These are phyloP conservation scores for Melanchra persicariae DNA, from an alignment of 2,888 invertebrate genomes.

Conservation along the genomic window DNA sequence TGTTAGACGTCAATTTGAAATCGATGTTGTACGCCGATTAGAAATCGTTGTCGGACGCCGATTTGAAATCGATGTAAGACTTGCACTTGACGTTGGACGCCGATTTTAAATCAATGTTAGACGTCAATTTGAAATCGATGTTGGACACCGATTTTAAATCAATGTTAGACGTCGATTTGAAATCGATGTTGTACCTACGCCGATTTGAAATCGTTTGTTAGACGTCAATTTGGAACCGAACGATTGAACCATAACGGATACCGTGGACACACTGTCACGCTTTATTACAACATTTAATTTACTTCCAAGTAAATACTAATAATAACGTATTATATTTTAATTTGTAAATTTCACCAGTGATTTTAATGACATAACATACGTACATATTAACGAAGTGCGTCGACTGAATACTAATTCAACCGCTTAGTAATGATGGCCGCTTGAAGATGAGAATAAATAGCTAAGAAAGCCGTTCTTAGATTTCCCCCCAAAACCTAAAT, in stretches of 20 bases:
- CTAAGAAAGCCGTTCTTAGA: neutral
- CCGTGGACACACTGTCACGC: conserved; percentile 21
- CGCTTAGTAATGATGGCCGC: neutral
- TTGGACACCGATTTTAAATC: conserved; percentile 1
- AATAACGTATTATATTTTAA: no score
- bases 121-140: no score
- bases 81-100: neutral
- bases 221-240: no score
- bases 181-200: neutral
- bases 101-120: neutral
- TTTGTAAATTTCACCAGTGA: neutral
- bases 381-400: neutral
- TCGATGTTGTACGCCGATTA: neutral
- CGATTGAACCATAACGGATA: neutral
- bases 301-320: neutral
- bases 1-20: neutral
- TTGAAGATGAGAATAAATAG: neutral
- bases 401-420: neutral
- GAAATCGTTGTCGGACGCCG: neutral
- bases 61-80: neutral
- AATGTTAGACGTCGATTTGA: no score
- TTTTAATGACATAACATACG: neutral
- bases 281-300: conserved; percentile 10
- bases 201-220: neutral
- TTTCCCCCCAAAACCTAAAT: neutral